Evolutionary conservation across 2,888 invertebrate species (phyloP).

Genomic region (Platycheirus rosarum): DNA sequence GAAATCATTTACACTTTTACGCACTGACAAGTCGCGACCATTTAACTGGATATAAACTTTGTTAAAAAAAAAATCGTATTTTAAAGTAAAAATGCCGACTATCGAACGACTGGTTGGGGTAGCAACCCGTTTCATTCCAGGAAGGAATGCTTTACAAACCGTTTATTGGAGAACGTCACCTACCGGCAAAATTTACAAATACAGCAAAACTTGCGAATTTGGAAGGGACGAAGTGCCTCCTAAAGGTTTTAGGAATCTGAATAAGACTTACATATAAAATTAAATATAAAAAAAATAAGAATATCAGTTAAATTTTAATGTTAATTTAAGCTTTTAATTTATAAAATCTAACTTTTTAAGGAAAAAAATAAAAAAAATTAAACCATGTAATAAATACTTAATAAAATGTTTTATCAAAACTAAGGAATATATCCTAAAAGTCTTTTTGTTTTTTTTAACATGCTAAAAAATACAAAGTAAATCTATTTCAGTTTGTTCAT

Average conservation of each 20-base stretch:
- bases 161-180: constrained; percentile 47
- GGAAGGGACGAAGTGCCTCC: constrained; percentile 22
- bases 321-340: constrained; percentile 1
- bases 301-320: neutral
- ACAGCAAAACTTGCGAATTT: constrained; percentile 45
- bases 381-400: neutral
- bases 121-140: constrained; percentile 49
- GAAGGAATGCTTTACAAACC: constrained; percentile 52
- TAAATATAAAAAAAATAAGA: neutral
- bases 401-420: neutral
- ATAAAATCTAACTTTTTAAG: constrained; percentile 4
- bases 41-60: neutral
- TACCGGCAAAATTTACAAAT: constrained; percentile 46
- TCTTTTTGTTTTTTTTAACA: no score
- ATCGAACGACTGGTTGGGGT: constrained; percentile 40
- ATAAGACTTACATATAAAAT: constrained; percentile 23
- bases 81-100: constrained; percentile 18
- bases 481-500: no score
- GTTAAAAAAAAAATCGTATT: neutral
- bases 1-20: constrained; percentile 16
- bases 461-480: no score
- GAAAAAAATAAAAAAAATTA: neutral
- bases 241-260: constrained; percentile 27
- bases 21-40: neutral
- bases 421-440: no score